Conservation (phyloP, 2,888 invertebrate genomes). For the Lissonota sp. region DNA sequence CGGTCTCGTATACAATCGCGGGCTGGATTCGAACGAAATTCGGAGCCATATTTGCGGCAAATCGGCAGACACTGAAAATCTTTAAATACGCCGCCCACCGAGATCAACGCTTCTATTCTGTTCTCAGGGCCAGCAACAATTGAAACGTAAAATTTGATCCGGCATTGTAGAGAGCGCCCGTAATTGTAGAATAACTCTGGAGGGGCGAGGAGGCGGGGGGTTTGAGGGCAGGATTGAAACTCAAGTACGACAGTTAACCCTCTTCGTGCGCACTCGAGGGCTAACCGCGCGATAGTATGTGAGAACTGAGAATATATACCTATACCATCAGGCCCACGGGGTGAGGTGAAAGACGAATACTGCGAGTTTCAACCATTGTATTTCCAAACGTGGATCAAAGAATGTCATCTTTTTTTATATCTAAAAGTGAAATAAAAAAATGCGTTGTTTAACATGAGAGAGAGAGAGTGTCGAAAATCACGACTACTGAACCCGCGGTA, state of each 20-base stretch:
- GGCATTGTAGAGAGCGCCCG: constrained; percentile 47
- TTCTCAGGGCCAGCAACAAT: constrained; percentile 45
- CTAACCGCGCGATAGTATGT: constrained; percentile 29
- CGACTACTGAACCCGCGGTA: no score
- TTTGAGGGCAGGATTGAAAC: constrained; percentile 52
- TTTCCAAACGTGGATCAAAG: no score
- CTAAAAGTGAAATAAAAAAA: no score
- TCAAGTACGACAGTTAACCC: constrained; percentile 62
- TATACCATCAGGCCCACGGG: constrained; percentile 11
- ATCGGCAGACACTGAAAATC: constrained; percentile 34
- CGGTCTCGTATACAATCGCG: no score
- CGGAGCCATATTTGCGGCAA: constrained; percentile 3
- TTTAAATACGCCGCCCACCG: constrained; percentile 36
- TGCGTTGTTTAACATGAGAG: no score
- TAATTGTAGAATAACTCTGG: constrained; percentile 54
- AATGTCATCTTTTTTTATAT: no score
- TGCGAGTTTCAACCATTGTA: no score
- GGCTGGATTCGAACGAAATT: no score
- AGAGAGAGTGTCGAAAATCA: no score
- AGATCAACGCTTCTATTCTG: constrained; percentile 25
- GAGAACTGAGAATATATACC: no score
- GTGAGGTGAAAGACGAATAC: constrained; percentile 32
- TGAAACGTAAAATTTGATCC: constrained; percentile 54
- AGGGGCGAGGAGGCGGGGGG: constrained; percentile 6
- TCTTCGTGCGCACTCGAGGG: constrained; percentile 56